These are phyloP conservation scores for Melitaea athalia DNA, from an alignment of 2,888 invertebrate genomes.

Conservation along the genomic window DNA sequence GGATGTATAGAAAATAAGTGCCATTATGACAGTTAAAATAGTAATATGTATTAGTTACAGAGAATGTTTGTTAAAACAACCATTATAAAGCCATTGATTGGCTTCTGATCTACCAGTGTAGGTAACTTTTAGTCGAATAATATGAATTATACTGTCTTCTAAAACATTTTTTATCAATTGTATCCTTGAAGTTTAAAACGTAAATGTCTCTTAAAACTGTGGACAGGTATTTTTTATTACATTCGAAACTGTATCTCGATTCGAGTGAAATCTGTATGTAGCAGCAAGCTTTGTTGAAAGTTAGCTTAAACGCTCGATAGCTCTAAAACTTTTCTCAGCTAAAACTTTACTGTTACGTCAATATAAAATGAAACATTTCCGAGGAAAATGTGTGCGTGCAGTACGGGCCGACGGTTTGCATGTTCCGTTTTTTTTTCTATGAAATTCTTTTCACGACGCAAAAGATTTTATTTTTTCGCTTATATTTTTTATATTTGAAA, in stretches of 20 bases:
- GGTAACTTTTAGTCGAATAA: too few relatives aligned
- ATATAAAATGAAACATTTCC: constrained; percentile 20
- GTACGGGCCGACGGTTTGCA: neutral
- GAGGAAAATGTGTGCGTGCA: neutral
- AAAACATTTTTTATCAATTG: too few relatives aligned
- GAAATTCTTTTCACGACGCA: neutral
- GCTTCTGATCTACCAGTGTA: too few relatives aligned
- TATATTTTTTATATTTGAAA: neutral
- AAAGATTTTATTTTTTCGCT: neutral
- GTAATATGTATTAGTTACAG: too few relatives aligned
- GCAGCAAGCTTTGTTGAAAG: constrained; percentile 46
- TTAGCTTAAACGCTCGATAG: constrained; percentile 38
- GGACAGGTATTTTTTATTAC: constrained; percentile 18
- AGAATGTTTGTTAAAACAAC: too few relatives aligned
- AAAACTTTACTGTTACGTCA: constrained; percentile 31
- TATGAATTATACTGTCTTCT: too few relatives aligned
- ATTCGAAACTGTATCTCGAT: constrained; percentile 34
- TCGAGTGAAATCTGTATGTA: constrained; percentile 48
- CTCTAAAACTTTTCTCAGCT: constrained; percentile 30
- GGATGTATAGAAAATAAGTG: too few relatives aligned
- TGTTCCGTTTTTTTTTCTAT: neutral
- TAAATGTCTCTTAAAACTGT: neutral
- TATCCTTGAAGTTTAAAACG: too few relatives aligned
- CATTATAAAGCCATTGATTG: too few relatives aligned
- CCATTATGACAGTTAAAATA: too few relatives aligned